Base-by-base conservation (phyloP, 1,140 invertebrate species). In the Penaeus vannamei region DNA sequence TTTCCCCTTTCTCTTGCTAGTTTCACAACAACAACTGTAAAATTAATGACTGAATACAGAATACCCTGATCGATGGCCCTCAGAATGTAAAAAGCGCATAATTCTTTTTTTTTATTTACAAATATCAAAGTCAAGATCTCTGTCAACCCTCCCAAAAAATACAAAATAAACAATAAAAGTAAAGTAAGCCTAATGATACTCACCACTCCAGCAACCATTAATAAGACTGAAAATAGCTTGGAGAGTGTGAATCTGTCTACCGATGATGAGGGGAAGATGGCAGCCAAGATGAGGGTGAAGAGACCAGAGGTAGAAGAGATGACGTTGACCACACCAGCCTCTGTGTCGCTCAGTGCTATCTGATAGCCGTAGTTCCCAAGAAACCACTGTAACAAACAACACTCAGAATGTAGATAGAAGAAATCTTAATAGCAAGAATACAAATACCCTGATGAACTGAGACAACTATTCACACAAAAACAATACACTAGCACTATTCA, bases 361-460 rank as follows among this genome's bases (percentile, higher is more conserved):
- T 98, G 97, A 93, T 96, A 97, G 61, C 95, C 95, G 92, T 96
- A 97, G 93, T 96, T 97, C 20, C 95, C 96, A 91, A 96, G 92
- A 93, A 97, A 97, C 96, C 96, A 97, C 90, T 91, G 90, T 22
- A 90, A 89, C 81, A 76, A 62, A 84, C 22, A 84, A 84, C 26
- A 23, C 23, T 81, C 20, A 81, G 2, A 19, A 53, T 53, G 10
- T 53, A 53, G 46, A 14, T 8, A 53, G 14, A 53, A 53, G 14
- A 14, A 53, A 46, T 46, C 42, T 46, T 8, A 8, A 80, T 32
- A 80, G 42, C 19, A 53, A 53, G 53, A 53, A 8, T 53, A 53
- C 12, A 53, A 12, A 53, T 17, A 53, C 8, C 12, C 12, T 53
- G 17, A 53, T 53, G 53, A 12, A 53, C 17, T 12, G 53, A 53